Evolutionary conservation across 1,140 invertebrate species (phyloP), one percentile per base, ranked within the genome.

Genomic region (Triops longicaudatus): DNA sequence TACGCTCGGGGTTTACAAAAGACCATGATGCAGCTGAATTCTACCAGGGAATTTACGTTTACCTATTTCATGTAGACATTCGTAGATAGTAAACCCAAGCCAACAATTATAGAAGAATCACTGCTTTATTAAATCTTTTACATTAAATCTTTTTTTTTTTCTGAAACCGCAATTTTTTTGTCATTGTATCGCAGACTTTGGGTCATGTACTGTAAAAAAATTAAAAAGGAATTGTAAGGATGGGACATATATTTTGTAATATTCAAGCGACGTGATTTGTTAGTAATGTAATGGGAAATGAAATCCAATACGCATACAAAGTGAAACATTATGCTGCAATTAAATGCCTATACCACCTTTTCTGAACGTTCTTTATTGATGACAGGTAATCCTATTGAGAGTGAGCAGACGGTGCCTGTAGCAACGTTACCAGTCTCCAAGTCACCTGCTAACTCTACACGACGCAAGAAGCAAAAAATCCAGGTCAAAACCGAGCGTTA

Each of bases 401-500:
- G 26, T 1, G 37, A 14, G 11, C 6, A 28, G 72, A 42, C 9
- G 17, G 26, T 12, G 4, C n/a, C 12, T 17, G 26, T 17, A 26
- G 31, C 41, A 77, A 77, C 73, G 11, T 42, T 43, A n/a, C 71
- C 26, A 31, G 26, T 41, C 22, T 50, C 43, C 42, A 77, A 77
- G n/a, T 27, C 71, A 22, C 26, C 31, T 27, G 17, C 37, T 2
- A 77, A 73, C 42, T 42, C 73, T 14, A 71, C 26, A 12, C 22
- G 12, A 41, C 71, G 41, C 72, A 73, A 37, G 28, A 77, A 5
- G 37, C n/a, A 37, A 27, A 22, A 28, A 22, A 72, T 42, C 73
- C 28, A 27, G 22, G 76, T 77, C 72, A 77, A 77, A 73, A 71
- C 26, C 17, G 76, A 77, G 42, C 71, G 76, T 37, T 73, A 17